These are phyloP conservation scores for Leptatherina wallacei DNA, from an alignment of 2,797 vertebrate species.

Conservation along the genomic window DNA sequence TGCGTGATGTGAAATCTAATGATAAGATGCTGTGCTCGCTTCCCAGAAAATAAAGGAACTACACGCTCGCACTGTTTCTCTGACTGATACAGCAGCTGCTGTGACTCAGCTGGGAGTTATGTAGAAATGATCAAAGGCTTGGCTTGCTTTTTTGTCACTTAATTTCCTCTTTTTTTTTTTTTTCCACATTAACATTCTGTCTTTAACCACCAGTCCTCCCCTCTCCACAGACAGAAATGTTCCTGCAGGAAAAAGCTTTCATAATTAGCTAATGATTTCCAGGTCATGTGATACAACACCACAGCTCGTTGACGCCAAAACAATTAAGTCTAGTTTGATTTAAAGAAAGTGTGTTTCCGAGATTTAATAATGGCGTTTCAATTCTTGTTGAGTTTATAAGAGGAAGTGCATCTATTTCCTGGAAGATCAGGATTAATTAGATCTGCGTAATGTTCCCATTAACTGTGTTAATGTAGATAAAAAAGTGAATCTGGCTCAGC, in stretches of 20 bases:
- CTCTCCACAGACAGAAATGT: not conserved
- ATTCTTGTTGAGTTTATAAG: not conserved
- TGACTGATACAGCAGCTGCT: constrained; percentile 7
- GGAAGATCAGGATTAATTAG: not conserved
- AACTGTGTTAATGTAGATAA: not conserved
- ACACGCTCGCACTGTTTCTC: constrained; percentile 27
- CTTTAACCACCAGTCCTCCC: constrained; percentile 7
- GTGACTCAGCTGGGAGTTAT: constrained; percentile 34
- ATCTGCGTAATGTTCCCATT: not conserved
- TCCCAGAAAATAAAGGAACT: constrained; percentile 28
- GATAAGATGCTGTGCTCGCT: constrained; percentile 41
- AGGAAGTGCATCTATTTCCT: not conserved
- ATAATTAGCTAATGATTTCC: constrained; percentile 57
- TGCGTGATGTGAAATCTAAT: constrained; percentile 68
- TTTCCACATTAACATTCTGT: not conserved
- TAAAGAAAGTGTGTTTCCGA: too few species aligned
- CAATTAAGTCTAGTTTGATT: constrained; percentile 19
- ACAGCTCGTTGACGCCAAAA: constrained; percentile 41
- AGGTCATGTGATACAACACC: constrained; percentile 48
- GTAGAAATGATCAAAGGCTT: constrained; percentile 14
- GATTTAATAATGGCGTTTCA: not conserved
- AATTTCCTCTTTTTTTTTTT: not conserved
- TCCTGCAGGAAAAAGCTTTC: constrained; percentile 2
- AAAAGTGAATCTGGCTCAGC: not conserved
- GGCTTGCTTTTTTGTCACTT: constrained; percentile 6